Evolutionary conservation across 2,888 invertebrate genomes (phyloP).

Genomic region (Pocota personata): DNA sequence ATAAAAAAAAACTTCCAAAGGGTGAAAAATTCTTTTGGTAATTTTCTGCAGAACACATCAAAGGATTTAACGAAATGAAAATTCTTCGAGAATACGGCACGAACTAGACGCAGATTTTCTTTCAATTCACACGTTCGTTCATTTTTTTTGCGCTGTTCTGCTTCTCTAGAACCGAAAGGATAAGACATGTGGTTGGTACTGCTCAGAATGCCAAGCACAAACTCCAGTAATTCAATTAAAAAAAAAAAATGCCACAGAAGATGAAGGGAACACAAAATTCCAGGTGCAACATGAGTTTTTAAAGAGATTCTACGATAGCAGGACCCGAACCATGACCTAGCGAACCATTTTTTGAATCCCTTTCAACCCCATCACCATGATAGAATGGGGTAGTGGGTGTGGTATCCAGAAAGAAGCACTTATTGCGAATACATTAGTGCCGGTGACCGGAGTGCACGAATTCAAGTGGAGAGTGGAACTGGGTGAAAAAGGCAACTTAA

Average conservation of each 20-base stretch:
- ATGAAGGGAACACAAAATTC: constrained; percentile 4
- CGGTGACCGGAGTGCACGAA: constrained; percentile 41
- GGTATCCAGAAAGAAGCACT: constrained; percentile 50
- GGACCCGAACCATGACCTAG: constrained; percentile 60
- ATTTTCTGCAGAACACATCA: constrained; percentile 28
- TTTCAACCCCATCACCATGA: constrained; percentile 36
- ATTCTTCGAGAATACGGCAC: constrained; percentile 41
- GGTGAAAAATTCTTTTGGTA: constrained; percentile 7
- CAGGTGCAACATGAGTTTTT: constrained; percentile 67
- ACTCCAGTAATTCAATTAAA: constrained; percentile 69
- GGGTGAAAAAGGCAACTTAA: too few species aligned
- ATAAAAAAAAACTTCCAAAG: background rate
- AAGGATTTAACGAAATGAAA: constrained; percentile 53
- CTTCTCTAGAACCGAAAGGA: constrained; percentile 15
- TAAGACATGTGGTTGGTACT: constrained; percentile 47
- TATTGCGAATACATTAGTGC: constrained; percentile 71
- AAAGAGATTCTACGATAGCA: constrained; percentile 56
- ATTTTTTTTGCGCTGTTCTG: background rate
- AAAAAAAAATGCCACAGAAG: background rate
- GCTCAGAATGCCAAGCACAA: constrained; percentile 64
- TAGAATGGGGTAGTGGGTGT: background rate
- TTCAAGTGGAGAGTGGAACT: constrained; percentile 49
- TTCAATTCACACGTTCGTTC: constrained; percentile 62
- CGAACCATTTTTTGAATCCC: constrained; percentile 24
- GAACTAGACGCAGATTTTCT: constrained; percentile 61